These are phyloP conservation scores for Limnodromus scolopaceus DNA, from an alignment of 2,797 vertebrate species.

Conservation along the genomic window DNA sequence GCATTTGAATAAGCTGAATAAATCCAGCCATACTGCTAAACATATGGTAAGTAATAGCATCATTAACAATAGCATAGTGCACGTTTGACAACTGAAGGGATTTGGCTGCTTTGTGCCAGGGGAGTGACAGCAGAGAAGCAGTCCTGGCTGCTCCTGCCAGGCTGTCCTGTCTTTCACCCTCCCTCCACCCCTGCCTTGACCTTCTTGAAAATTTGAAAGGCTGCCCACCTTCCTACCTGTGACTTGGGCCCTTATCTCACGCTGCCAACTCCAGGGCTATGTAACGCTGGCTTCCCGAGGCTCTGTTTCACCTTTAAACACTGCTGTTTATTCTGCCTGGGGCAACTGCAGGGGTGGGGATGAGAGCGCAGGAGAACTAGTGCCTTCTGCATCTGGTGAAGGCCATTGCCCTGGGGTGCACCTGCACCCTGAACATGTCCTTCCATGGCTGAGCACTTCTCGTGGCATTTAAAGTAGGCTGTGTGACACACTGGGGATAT, in stretches of 20 bases:
- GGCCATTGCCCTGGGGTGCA: fast-evolving
- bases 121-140: constrained; percentile 18
- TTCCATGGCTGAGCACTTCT: background rate
- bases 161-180: background rate
- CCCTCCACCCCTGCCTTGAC: background rate
- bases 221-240: background rate
- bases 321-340: background rate
- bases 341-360: background rate
- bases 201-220: constrained; percentile 20
- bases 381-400: background rate
- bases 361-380: background rate
- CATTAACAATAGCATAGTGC: constrained; percentile 64
- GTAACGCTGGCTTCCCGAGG: fast-evolving
- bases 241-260: background rate
- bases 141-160: background rate
- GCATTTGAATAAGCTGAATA: constrained; percentile 49
- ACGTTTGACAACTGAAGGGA: constrained; percentile 56
- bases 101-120: constrained; percentile 48
- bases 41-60: constrained; percentile 69
- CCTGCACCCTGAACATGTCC: background rate
- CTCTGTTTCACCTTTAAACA: background rate
- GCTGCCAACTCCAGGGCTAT: background rate
- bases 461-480: background rate
- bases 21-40: constrained; percentile 62
- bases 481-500: background rate